Evolutionary conservation across 2,888 invertebrate genomes (phyloP).

Genomic region (Alsophila aescularia): DNA sequence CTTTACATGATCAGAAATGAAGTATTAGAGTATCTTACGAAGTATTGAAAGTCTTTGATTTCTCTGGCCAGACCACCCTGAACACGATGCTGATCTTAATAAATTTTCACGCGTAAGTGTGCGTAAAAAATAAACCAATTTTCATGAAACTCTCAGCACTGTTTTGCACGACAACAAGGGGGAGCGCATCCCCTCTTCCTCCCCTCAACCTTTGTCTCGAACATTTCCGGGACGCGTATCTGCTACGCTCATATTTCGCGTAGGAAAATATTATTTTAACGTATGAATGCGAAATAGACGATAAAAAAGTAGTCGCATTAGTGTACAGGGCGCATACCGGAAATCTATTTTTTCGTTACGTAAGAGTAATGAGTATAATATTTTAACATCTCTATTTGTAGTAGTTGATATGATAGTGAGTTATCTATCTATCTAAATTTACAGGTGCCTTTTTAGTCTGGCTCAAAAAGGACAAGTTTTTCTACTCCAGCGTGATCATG

Average conservation of each 20-base stretch:
- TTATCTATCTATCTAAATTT: no score
- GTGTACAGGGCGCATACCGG: background rate
- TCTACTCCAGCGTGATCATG: no score
- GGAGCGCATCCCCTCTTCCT: background rate
- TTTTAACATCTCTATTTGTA: no score
- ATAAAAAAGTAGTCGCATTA: background rate
- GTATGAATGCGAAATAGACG: conserved; percentile 19
- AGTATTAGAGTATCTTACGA: no score
- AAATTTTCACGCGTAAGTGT: background rate
- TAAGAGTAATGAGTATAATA: no score
- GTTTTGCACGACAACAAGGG: background rate
- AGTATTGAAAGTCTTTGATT: no score
- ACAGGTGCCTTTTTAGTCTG: no score
- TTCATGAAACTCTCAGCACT: background rate
- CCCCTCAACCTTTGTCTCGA: conserved; percentile 33
- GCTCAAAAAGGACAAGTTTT: no score
- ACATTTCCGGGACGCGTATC: conserved; percentile 35
- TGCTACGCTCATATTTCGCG: conserved; percentile 19
- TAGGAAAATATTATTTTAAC: conserved; percentile 27
- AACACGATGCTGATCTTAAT: no score
- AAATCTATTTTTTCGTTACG: background rate
- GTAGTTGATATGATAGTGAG: no score
- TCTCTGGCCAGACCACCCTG: no score
- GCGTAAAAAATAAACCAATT: background rate
- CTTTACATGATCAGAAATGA: no score